These are phyloP conservation scores for Conistra vaccinii DNA, from an alignment of 2,888 invertebrate species.

Conservation along the genomic window DNA sequence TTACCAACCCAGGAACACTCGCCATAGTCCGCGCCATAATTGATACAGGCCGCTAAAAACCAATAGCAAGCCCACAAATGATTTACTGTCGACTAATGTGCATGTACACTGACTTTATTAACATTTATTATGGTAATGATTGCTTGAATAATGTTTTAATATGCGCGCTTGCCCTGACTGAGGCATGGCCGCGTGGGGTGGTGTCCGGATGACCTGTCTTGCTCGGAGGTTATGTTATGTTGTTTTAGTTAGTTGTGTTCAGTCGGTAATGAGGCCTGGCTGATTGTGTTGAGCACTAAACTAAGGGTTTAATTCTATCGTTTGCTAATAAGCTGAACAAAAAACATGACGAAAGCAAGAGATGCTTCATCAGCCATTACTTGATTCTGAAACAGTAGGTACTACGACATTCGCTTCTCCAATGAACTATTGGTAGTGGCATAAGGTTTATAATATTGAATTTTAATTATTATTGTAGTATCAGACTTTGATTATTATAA, in stretches of 20 bases:
- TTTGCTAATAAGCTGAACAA: not conserved
- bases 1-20: conserved; percentile 62
- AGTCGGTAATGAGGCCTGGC: not conserved
- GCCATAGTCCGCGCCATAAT: conserved; percentile 84
- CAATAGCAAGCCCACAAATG: conserved; percentile 83
- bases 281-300: not conserved
- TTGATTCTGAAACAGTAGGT: too few relatives aligned
- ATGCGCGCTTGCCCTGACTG: conserved; percentile 70
- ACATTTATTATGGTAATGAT: conserved; percentile 89
- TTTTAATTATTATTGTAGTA: not conserved
- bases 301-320: not conserved
- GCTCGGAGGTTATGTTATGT: conserved; percentile 46
- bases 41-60: conserved; percentile 87
- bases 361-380: not conserved
- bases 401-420: too few relatives aligned
- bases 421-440: not conserved
- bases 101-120: conserved; percentile 87
- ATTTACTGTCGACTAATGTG: conserved; percentile 86
- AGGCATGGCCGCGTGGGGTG: conserved; percentile 61
- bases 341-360: not conserved
- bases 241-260: not conserved
- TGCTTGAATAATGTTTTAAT: conserved; percentile 82
- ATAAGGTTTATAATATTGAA: not conserved
- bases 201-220: conserved; percentile 58
- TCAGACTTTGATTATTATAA: not conserved